Evolutionary conservation across 2,888 invertebrate species (phyloP).

Genomic region (Fragum fragum): DNA sequence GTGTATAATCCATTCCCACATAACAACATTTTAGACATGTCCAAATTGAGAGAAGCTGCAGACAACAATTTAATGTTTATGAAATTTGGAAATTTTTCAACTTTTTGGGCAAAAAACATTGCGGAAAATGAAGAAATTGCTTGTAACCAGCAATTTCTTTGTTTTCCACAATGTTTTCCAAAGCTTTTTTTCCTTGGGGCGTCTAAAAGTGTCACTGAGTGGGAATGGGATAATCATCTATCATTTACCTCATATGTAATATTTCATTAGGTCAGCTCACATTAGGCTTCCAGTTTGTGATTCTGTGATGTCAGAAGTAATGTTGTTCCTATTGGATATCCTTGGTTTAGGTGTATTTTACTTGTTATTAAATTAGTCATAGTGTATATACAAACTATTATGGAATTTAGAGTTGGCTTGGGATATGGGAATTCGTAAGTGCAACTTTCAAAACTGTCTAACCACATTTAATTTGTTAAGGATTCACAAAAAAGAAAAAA

Average conservation of each 20-base stretch:
- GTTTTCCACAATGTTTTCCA: too few relatives aligned
- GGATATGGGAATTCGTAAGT: not conserved
- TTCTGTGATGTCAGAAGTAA: not conserved
- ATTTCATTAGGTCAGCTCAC: not conserved
- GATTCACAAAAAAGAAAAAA: not conserved
- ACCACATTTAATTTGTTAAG: not conserved
- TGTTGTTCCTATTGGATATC: not conserved
- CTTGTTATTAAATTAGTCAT: constrained; percentile 43
- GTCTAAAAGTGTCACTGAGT: too few relatives aligned
- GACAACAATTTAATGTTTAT: too few relatives aligned
- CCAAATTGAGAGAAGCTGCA: too few relatives aligned
- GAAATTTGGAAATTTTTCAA: too few relatives aligned
- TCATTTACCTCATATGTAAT: not conserved
- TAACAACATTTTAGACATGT: too few relatives aligned
- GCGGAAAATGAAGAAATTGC: too few relatives aligned
- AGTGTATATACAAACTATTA: constrained; percentile 32
- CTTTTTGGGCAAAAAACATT: too few relatives aligned
- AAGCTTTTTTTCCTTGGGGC: too few relatives aligned
- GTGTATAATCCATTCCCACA: too few relatives aligned
- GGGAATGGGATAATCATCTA: too few relatives aligned
- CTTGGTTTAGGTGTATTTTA: not conserved
- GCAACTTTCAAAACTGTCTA: not conserved
- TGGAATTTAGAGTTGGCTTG: not conserved
- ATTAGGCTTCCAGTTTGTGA: not conserved
- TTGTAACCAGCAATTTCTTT: too few relatives aligned